Evolutionary conservation across 2,113 vertebrate species (phyloP), one percentile per base, ranked within the genome.

Genomic region (Cynopterus brachyotis): DNA sequence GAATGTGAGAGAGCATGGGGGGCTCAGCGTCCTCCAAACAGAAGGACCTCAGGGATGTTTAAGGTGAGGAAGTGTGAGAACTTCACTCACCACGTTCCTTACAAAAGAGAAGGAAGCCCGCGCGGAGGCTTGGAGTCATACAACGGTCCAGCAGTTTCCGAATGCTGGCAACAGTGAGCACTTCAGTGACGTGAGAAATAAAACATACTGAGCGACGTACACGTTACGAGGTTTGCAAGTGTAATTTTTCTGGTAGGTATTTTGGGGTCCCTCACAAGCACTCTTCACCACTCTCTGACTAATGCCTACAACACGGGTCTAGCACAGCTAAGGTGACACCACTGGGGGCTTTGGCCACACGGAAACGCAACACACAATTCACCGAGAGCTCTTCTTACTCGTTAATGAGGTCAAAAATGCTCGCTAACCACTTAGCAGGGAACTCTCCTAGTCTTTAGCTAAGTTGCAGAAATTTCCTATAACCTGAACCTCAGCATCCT

Each of bases 231-330:
- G 95, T 97, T 95, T n/a, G 97, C 97, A 97, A 96, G 94, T 28
- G 84, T 73, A 93, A 96, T 94, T 98, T 98, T 97, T 95, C 97
- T 92, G 89, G 97, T 96, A 95, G 95, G 95, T 97, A 93, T 83
- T 93, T 93, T 92, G 97, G 92, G 91, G 89, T 97, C 93, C 91
- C 98, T 98, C 97, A 89, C 79, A 40, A 98, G 95, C 32, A 55
- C 42, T 97, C 80, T 98, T 24, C 97, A 98, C 92, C 84, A 97
- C 98, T 98, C 97, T 97, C 97, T 87, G 84, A 98, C 98, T 98
- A 98, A 97, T 66, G 97, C 97, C 97, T 97, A 98, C 92, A 67
- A 97, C 97, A 98, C 95, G 95, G 97, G 92, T 94, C 97, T 97
- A 92, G 92, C 80, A 97, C 96, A 97, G 93, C 95, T 97, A 98